Conservation (phyloP, 2,113 vertebrate species). For the Sclerurus mexicanus region DNA sequence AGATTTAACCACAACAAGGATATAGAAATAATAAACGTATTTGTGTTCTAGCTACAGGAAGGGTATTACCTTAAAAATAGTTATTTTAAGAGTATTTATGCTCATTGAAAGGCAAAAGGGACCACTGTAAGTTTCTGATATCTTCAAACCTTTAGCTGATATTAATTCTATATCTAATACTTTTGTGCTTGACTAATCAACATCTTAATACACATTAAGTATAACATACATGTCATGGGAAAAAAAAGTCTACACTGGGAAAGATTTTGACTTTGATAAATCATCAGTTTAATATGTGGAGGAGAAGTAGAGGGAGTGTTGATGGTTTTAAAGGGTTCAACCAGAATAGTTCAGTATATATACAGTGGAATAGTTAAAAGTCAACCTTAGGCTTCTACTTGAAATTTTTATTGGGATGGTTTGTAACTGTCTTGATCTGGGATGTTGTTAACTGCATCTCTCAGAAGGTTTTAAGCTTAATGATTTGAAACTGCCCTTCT, state of each 20-base stretch:
- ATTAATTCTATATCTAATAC: not conserved
- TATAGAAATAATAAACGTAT: not conserved
- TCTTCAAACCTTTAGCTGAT: not conserved
- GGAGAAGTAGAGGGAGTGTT: rapidly evolving
- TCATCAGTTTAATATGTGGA: not conserved
- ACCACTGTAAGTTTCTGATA: not conserved
- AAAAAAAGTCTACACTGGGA: not conserved
- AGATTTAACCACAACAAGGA: not conserved
- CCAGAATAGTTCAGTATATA: not conserved
- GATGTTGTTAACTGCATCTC: not conserved
- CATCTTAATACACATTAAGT: not conserved
- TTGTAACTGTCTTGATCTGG: not conserved
- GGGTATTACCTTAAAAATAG: not conserved
- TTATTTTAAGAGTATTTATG: not conserved
- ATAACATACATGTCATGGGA: not conserved
- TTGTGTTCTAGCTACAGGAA: not conserved
- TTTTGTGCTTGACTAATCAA: not conserved
- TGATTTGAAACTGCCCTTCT: conserved; percentile 10
- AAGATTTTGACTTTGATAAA: not conserved
- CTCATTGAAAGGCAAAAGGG: not conserved
- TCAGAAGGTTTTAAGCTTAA: not conserved
- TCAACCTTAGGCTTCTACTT: not conserved
- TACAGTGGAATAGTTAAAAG: not conserved
- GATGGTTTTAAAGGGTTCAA: not conserved
- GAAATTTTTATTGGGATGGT: not conserved